Evolutionary conservation across 2,113 vertebrate genomes (phyloP), one percentile per base, ranked within the genome.

Genomic region (Brienomyrus longianalis): DNA sequence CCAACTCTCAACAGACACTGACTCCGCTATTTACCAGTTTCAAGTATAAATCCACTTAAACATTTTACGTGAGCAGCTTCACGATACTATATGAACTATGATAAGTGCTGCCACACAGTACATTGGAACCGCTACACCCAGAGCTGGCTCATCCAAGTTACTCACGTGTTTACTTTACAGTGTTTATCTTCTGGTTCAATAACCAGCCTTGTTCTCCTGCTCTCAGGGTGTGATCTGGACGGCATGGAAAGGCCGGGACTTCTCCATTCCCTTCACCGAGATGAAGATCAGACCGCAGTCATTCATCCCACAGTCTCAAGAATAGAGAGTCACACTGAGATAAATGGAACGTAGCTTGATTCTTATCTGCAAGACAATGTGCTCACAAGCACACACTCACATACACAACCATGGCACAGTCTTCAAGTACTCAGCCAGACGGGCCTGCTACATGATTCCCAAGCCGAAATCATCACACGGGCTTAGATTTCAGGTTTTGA

Each of bases 231-330:
- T 99, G 86, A 97, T 97, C 93, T 99, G 98, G 98, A 97, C 96
- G 90, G 95, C 97, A 92, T 99, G 98, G 98, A 98, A 98, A 92
- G 98, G 98, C 35, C 98, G 98, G 35, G 96, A 98, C 15, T 95
- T 95, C 90, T 98, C 98, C 8, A 95, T 99, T 89, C 96, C 97
- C 74, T 98, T 98, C 94, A 97, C 97, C 1, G 98, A 99, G 95
- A 99, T 98, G 98, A 99, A 99, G 94, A 94, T 98, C 92, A 94
- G 98, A 88, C 97, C 97, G 0, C 95, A 96, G 86, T 94, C 93
- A 0, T 94, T 95, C 93, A 95, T 90, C 90, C 91, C 94, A 31
- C 91, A 93, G 77, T 91, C 92, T 90, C 95, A 94, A 31, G 94
- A 95, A 86, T 97, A 95, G 96, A 90, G 88, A 43, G 10, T 39